Conservation (phyloP, 2,797 vertebrate genomes). For the Artibeus lituratus region DNA sequence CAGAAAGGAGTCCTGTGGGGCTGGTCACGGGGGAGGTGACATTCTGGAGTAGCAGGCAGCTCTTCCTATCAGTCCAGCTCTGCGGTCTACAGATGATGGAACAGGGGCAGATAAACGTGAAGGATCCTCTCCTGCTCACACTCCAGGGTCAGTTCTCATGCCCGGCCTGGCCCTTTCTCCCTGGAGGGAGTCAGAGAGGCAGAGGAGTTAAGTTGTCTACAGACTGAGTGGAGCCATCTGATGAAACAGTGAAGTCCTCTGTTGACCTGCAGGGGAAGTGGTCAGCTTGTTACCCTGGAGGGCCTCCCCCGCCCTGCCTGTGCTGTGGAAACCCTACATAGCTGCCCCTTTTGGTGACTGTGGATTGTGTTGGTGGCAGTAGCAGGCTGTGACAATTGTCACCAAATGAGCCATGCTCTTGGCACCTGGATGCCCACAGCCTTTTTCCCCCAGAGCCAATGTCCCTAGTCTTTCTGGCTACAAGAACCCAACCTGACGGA, state of each 20-base stretch:
- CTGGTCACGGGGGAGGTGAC: neutral
- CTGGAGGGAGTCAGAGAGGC: neutral
- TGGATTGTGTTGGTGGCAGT: neutral
- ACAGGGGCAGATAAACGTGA: neutral
- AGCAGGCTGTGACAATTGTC: neutral
- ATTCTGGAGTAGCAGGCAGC: neutral
- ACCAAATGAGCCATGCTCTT: neutral
- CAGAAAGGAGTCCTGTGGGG: neutral
- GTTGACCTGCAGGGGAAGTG: neutral
- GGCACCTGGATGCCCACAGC: neutral
- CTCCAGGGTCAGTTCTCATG: neutral
- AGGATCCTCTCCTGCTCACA: neutral
- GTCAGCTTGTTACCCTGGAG: neutral
- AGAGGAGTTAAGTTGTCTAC: neutral
- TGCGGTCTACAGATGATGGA: neutral
- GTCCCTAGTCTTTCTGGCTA: neutral
- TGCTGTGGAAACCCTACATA: neutral
- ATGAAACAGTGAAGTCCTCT: neutral
- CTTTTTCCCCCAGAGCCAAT: neutral
- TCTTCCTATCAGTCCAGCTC: neutral
- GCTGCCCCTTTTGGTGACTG: neutral
- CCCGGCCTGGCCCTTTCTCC: neutral
- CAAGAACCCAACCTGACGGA: neutral
- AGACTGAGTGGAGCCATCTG: slow-evolving; percentile 28
- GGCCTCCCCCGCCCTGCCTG: neutral